These are phyloP conservation scores for Chiloscyllium punctatum DNA, from an alignment of 2,797 vertebrate genomes.

Conservation along the genomic window DNA sequence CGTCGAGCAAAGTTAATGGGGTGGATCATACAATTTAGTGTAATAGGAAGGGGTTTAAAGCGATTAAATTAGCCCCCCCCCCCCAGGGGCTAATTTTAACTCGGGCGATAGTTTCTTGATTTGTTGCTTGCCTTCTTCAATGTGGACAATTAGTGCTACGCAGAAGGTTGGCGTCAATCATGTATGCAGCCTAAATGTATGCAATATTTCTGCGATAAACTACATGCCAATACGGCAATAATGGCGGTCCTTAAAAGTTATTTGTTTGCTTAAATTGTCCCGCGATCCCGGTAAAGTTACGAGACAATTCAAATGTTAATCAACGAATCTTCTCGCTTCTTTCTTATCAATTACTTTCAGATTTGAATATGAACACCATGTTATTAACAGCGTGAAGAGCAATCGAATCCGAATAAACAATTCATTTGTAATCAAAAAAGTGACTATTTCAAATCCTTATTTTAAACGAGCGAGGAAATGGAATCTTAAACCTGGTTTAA, in stretches of 20 bases:
- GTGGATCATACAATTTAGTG: neutral
- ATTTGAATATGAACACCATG: neutral
- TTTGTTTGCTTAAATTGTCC: neutral
- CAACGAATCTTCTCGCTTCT: no score
- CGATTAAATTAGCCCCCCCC: no score
- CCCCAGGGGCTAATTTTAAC: neutral
- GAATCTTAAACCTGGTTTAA: neutral
- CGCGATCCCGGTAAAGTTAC: no score
- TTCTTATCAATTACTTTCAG: neutral
- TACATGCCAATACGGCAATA: neutral
- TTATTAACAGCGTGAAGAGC: no score
- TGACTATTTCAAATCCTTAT: neutral
- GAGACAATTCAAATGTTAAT: neutral
- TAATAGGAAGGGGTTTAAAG: neutral
- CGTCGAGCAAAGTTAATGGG: neutral
- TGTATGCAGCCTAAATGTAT: neutral
- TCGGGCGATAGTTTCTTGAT: neutral
- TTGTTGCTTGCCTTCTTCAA: neutral
- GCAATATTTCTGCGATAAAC: slow-evolving; percentile 11
- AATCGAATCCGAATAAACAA: neutral
- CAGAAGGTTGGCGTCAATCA: neutral
- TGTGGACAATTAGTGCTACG: neutral
- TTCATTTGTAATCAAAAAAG: neutral
- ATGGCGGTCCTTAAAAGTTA: neutral
- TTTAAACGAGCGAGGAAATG: neutral